Percentiles rank a stretch among this genome's conserved stretches.
These are phyloP conservation scores for Apocrypta bakeri DNA, from an alignment of 1,140 invertebrate species.

Conservation along the genomic window DNA sequence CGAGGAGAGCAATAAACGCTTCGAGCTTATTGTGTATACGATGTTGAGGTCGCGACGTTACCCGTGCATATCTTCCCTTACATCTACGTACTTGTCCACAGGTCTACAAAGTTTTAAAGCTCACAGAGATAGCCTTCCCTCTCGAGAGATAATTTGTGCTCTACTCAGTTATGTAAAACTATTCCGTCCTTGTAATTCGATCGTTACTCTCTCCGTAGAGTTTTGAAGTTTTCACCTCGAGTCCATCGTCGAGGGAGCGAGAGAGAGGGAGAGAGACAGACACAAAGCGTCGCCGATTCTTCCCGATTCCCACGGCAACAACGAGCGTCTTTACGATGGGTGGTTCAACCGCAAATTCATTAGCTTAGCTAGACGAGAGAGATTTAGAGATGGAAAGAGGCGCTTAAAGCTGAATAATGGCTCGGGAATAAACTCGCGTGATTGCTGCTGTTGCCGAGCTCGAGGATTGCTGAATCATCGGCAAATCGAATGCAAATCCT, in stretches of 20 bases:
- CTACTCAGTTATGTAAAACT: conserved; percentile 2
- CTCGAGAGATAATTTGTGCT: neutral
- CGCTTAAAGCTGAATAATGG: conserved; percentile 27
- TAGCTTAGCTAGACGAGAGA: neutral
- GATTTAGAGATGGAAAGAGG: neutral
- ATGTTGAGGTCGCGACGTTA: neutral
- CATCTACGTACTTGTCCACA: too few species aligned
- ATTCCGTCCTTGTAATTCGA: neutral
- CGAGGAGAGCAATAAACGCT: neutral
- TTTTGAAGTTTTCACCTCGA: neutral
- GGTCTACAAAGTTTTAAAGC: too few species aligned
- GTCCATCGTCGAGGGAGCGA: too few species aligned
- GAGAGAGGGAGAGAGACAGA: neutral
- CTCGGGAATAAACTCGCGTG: neutral
- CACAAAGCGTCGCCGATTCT: neutral
- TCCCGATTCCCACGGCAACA: neutral
- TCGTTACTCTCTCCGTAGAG: neutral
- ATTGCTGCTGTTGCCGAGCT: neutral
- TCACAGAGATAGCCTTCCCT: neutral
- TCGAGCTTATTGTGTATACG: neutral
- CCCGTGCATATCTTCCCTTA: too few species aligned
- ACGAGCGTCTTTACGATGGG: neutral
- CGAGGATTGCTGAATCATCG: conserved; percentile 32
- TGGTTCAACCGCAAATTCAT: conserved; percentile 24
- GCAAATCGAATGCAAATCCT: conserved; percentile 38